Evolutionary conservation across 2,888 invertebrate species (phyloP).

Genomic region (Piscicola geometra): DNA sequence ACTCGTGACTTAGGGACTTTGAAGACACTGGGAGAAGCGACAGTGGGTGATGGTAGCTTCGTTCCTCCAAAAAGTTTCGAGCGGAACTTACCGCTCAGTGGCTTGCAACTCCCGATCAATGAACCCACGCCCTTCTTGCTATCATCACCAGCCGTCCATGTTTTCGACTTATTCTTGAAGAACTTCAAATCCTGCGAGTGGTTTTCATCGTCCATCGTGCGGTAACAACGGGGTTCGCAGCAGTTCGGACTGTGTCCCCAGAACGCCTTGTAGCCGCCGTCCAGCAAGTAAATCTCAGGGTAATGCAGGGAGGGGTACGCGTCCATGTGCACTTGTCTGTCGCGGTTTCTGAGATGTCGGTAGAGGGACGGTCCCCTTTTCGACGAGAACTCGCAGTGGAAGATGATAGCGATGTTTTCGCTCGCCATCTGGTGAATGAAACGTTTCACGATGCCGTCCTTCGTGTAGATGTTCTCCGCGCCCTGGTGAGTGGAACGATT

Average conservation of each 20-base stretch:
- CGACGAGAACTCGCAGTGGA: slow-evolving; percentile 96
- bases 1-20: no score
- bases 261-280: slow-evolving; percentile 84
- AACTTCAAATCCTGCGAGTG: slow-evolving; percentile 68
- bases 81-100: no score
- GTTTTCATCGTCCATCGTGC: slow-evolving; percentile 78
- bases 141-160: slow-evolving; percentile 22
- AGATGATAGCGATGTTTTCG: slow-evolving; percentile 73
- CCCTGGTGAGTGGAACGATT: slow-evolving; percentile 55
- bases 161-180: slow-evolving; percentile 72
- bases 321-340: slow-evolving; percentile 74
- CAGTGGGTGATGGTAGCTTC: no score
- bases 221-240: slow-evolving; percentile 71
- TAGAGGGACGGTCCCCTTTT: slow-evolving; percentile 88
- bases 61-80: no score
- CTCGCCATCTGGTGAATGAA: slow-evolving; percentile 55
- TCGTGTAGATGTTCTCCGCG: slow-evolving; percentile 77
- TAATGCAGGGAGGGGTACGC: slow-evolving; percentile 79
- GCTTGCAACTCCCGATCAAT: no score
- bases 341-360: slow-evolving; percentile 77
- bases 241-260: slow-evolving; percentile 61
- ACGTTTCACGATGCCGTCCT: slow-evolving; percentile 67
- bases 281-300: slow-evolving; percentile 87
- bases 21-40: no score
- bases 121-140: no score